These are phyloP conservation scores for Limonius californicus DNA, from an alignment of 1,140 invertebrate species.

Conservation along the genomic window DNA sequence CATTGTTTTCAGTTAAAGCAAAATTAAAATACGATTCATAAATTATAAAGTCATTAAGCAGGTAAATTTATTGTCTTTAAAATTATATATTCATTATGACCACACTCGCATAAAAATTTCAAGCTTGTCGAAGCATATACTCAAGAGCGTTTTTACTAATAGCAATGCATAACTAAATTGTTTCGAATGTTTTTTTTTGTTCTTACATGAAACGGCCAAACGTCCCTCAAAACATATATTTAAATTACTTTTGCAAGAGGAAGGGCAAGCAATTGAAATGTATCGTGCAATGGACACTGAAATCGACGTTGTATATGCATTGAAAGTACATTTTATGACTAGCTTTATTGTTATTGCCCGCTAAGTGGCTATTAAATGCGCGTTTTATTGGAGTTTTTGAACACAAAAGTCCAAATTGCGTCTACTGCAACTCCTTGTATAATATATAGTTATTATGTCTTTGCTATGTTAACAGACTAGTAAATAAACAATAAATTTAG, in stretches of 20 bases:
- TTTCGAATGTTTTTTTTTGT: too few species aligned
- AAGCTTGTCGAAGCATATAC: too few species aligned
- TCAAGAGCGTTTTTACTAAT: not conserved
- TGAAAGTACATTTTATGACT: constrained; percentile 34
- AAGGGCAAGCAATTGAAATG: constrained; percentile 7
- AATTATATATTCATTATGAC: not conserved
- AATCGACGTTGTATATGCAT: constrained; percentile 17
- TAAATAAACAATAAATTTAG: constrained; percentile 9
- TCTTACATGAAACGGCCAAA: too few species aligned
- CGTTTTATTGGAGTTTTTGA: constrained; percentile 39
- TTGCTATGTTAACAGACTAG: constrained; percentile 1
- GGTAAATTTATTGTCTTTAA: not conserved
- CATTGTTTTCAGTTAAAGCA: not conserved
- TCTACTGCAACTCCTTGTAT: constrained; percentile 5
- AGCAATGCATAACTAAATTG: too few species aligned
- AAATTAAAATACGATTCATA: not conserved
- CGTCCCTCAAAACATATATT: not conserved
- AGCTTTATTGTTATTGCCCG: constrained; percentile 43
- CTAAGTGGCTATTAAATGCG: constrained; percentile 42
- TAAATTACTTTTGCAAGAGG: not conserved
- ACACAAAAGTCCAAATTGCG: constrained; percentile 10
- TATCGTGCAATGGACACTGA: constrained; percentile 1
- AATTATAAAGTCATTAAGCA: not conserved
- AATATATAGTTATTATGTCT: not conserved
- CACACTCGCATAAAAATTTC: too few species aligned